Evolutionary conservation across 2,888 invertebrate genomes (phyloP).

Genomic region (Trimorus sp.): DNA sequence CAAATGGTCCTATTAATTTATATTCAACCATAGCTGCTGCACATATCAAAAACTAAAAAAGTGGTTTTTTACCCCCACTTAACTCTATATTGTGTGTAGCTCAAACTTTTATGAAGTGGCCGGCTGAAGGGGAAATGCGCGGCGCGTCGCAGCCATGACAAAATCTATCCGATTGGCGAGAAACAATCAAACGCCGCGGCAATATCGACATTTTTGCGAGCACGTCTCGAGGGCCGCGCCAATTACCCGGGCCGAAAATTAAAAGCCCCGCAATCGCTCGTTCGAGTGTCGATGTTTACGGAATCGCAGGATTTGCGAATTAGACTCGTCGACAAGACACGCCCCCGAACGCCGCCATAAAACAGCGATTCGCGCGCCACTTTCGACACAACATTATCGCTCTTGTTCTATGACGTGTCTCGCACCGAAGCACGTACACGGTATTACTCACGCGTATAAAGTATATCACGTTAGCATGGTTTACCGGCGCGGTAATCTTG

Average conservation of each 20-base stretch:
- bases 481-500: slow-evolving; percentile 50
- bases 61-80: too few relatives aligned
- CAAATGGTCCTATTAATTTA: too few relatives aligned
- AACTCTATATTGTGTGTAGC: slow-evolving; percentile 58
- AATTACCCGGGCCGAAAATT: slow-evolving; percentile 29
- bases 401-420: slow-evolving; percentile 46
- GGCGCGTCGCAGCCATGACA: slow-evolving; percentile 48
- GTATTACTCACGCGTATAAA: slow-evolving; percentile 60
- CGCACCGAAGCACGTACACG: slow-evolving; percentile 43
- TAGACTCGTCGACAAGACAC: too few relatives aligned
- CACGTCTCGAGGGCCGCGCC: slow-evolving; percentile 24
- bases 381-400: slow-evolving; percentile 56
- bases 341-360: slow-evolving; percentile 2
- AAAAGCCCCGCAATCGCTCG: slow-evolving; percentile 9
- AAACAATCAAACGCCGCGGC: slow-evolving; percentile 37
- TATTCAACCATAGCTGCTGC: too few relatives aligned
- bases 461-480: slow-evolving; percentile 51
- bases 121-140: slow-evolving; percentile 49
- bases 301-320: slow-evolving; percentile 8
- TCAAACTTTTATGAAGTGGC: slow-evolving; percentile 64
- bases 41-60: too few relatives aligned
- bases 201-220: slow-evolving; percentile 32
- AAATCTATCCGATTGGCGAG: slow-evolving; percentile 35
- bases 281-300: background rate
- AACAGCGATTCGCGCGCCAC: slow-evolving; percentile 40